Evolutionary conservation across 2,113 vertebrate genomes (phyloP), one percentile per base, ranked within the genome.

Genomic region (Stegostoma tigrinum): DNA sequence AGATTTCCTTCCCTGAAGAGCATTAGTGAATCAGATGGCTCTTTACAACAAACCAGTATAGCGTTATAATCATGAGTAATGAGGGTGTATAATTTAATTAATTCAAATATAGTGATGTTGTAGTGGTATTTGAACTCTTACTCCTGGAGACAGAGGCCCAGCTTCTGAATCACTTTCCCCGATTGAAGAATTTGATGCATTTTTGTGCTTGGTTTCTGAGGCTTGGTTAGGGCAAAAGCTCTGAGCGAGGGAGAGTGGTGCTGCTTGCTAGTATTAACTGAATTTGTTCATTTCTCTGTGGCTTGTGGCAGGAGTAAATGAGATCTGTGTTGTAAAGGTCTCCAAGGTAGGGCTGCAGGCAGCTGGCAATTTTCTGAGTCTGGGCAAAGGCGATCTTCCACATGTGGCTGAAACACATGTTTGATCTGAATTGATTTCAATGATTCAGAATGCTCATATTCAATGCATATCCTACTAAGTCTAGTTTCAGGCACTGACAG

Each of bases 371-470:
- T 38, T n/a, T 38, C 61, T n/a, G 8, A 8, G 38, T 67, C 80
- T 19, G n/a, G 61, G 55, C 61, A 38, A 2, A 66, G 89, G 64
- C 19, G 34, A 93, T 38, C 61, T 3, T 66, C 61, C 61, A 67
- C 19, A 66, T 93, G 55, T 67, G 30, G 61, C 61, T 38, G 61
- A 66, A 66, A 38, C 89, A 38, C 34, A 1, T 66, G 61, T 93
- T 61, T 93, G 87, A 91, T 67, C 61, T 38, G 89, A 93, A 93
- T 93, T 93, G 5, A 66, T 38, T 93, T 66, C 19, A 67, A 66
- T 61, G n/a, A 66, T 30, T 38, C 70, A 48, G 67, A 42, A 24
- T 70, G 8, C 24, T 14, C 48, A 12, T 48, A 68, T 72, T 52
- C 45, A 70, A 75, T 34, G 42, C 42, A 72, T 55, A 75, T 52